Base-by-base conservation (phyloP, 2,888 invertebrate genomes). In the Cheilosia vulpina region DNA sequence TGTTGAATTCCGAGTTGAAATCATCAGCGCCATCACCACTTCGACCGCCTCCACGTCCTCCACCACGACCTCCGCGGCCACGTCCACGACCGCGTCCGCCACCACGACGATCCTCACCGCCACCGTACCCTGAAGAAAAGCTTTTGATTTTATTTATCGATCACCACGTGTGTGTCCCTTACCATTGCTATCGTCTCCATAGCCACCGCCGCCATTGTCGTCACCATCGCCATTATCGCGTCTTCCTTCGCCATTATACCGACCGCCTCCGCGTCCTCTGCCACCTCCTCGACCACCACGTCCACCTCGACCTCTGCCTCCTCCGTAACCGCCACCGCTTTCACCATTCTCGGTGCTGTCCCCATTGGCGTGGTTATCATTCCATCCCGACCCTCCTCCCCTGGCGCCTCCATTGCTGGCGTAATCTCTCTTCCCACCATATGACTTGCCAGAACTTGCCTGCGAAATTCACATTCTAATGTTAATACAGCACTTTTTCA, bases 201-300 rank as follows among this genome's bases (percentile, higher is more conserved):
- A 87, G 9, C 88, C 87, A 9, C 89, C 88, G 43, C 85, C 38
- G 38, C 38, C 38, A 38, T 38, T 82, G 24, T 87, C 88, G 60
- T 76, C 77, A 24, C 87, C 84, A 53, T 84, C 78, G 47, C 88
- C 77, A 47, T 80, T 85, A 15, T 91, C 91, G 11, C 78, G 6
- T 91, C 88, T 91, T 27, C 90, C 90, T 89, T 90, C 91, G 91
- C 88, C 60, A 0, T 92, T 90, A 0, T 93, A 92, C 0, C 93
- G 89, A 0, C 93, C 92, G 0, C 93, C 55, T 9, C 82, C 80
- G 24, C 78, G 47, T 21, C 84, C 60, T 58, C 77, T 17, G 4
- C 81, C 72, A 21, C 50, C 53, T 65, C n/a, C 53, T 58, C n/a
- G 19, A 69, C 34, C 52, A 65, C 87, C 85, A 13, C 79, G 57